phyloP scores from a whole-genome alignment of 2,797 vertebrate genomes.

The Nothura maculosa region DNA sequence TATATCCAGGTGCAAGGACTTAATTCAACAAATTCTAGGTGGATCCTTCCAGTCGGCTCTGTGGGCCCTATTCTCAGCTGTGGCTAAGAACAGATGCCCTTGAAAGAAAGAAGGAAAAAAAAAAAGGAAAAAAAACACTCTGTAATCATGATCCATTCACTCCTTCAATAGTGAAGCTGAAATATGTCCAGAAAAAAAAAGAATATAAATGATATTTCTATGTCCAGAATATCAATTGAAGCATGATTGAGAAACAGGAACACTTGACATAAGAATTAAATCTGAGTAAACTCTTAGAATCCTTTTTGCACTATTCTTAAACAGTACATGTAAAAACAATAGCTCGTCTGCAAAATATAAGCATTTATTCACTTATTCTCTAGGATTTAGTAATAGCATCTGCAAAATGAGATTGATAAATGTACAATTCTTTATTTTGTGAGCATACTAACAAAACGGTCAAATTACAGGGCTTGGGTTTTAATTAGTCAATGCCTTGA shows the following conservation, averaged over 20 bases:
- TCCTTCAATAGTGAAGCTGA: conserved; percentile 84
- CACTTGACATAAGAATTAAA: neutral
- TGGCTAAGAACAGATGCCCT: conserved; percentile 93
- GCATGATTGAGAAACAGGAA: conserved; percentile 23
- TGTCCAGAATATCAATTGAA: conserved; percentile 35
- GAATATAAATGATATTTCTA: conserved; percentile 18
- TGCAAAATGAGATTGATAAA: conserved; percentile 1
- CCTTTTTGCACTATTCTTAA: conserved; percentile 10
- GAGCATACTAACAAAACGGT: neutral
- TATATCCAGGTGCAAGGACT: conserved; percentile 98
- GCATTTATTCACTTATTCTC: neutral
- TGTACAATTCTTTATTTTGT: neutral
- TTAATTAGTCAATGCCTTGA: neutral
- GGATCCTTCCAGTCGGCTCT: conserved; percentile 88
- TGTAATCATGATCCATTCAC: conserved; percentile 81
- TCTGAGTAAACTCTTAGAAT: conserved; percentile 8
- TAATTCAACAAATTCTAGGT: conserved; percentile 98
- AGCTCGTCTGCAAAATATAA: neutral
- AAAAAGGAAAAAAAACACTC: conserved; percentile 81
- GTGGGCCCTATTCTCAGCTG: conserved; percentile 85
- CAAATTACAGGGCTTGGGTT: neutral
- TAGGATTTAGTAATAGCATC: neutral
- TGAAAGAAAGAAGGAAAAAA: conserved; percentile 85
- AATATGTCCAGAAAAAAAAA: conserved; percentile 84
- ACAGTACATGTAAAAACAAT: neutral